Conservation (phyloP, 2,797 vertebrate species). For the Tauraco hartlaubi region DNA sequence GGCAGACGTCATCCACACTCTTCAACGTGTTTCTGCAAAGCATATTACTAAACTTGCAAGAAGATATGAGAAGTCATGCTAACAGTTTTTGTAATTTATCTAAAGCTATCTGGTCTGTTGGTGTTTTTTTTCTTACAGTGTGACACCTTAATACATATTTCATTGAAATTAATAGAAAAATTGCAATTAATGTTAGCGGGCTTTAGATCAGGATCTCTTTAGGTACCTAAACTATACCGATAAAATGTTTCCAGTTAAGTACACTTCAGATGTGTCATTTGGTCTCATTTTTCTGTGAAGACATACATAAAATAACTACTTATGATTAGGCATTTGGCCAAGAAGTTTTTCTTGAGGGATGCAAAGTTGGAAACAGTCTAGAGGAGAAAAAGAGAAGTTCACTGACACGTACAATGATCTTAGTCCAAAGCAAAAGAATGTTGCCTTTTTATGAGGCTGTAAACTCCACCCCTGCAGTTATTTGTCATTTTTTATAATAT, state of each 20-base stretch:
- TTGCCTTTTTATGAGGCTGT: neutral
- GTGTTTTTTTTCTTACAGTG: neutral
- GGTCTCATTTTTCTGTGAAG: neutral
- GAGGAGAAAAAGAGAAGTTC: slow-evolving; percentile 23
- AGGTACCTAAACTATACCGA: neutral
- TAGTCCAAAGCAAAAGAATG: slow-evolving; percentile 27
- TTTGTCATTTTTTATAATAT: neutral
- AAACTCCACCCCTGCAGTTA: neutral
- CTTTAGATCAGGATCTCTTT: neutral
- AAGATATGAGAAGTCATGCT: neutral
- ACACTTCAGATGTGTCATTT: neutral
- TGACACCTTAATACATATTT: neutral
- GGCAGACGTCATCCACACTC: neutral
- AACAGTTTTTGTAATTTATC: neutral
- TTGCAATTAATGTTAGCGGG: neutral
- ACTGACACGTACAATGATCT: neutral
- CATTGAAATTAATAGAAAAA: neutral
- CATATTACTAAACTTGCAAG: neutral
- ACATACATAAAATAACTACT: slow-evolving; percentile 38
- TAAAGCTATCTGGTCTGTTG: neutral
- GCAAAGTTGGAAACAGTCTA: slow-evolving; percentile 46
- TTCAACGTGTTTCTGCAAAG: neutral
- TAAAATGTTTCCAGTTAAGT: neutral
- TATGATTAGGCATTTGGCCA: slow-evolving; percentile 41
- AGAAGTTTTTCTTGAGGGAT: slow-evolving; percentile 46